Evolutionary conservation across 30 jellyfish, hydroid and myxozoan genomes (phyloP), one percentile per base, ranked within the genome.

Genomic region (Rhopilema esculentum): DNA sequence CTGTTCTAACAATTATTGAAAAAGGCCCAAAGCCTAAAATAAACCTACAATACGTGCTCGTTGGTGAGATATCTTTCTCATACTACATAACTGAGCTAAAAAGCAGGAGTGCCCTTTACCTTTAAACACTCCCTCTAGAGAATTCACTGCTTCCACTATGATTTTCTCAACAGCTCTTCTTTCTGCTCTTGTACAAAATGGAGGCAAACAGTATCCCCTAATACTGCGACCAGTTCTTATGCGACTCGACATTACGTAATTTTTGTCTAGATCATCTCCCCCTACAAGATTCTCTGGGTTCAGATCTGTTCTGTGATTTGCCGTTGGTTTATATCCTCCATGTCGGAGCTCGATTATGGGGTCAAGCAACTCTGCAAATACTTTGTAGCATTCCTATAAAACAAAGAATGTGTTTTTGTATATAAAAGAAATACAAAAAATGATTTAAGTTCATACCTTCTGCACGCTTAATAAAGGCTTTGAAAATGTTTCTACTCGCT

Each of bases 161-260:
- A 40, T 82, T 62, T 65, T 66, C 87, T 87, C 96, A n/a, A 87
- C 96, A 27, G 85, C 87, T 20, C 96, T 86, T 67, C 96, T 49
- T 49, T 87, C 96, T 22, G 96, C 91, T 6, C 96, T 66, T 21
- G 89, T 87, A 65, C 96, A 87, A 70, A 62, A 53, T 48, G 96
- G 86, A 1, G 96, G 96, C 63, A 87, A 57, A 19, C 84, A 48
- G 28, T 53, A 31, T 0, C 96, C 96, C 18, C 89, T 49, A 6
- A 87, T 78, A 72, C 91, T 75, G 21, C 96, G 86, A 6, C 96
- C 96, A 17, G 89, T 68, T 25, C 96, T 50, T 40, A 78, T 86
- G 27, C 96, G 96, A 70, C 96, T 76, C 27, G 96, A 87, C 12
- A 87, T 30, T 24, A 80, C 96, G 30, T 87, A 87, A 22, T 87